Conservation (phyloP, 1,140 invertebrate genomes). For the Drosophila auraria region DNA sequence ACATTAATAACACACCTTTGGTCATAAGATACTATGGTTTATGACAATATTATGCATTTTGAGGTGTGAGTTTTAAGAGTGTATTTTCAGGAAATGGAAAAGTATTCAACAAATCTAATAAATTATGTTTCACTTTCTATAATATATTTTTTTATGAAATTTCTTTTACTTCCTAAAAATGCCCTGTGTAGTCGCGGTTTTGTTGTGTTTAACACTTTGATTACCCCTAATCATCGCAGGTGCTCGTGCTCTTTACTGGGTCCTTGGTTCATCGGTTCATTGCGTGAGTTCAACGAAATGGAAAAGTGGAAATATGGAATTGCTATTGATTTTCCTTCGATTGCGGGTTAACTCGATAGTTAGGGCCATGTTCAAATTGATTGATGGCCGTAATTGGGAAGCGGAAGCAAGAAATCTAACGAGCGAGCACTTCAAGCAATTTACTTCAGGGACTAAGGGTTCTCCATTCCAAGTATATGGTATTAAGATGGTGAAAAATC, state of each 20-base stretch:
- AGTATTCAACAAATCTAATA: too few relatives aligned
- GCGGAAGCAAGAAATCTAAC: conserved; percentile 24
- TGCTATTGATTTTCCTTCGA: conserved; percentile 57
- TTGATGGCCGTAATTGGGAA: conserved; percentile 67
- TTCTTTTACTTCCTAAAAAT: not conserved
- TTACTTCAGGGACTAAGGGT: not conserved
- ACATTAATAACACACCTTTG: not conserved
- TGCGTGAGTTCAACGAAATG: conserved; percentile 33
- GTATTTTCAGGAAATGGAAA: not conserved
- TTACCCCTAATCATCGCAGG: conserved; percentile 65
- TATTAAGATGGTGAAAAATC: not conserved
- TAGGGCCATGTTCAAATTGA: conserved; percentile 52
- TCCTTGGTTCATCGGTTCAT: conserved; percentile 21
- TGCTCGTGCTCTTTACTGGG: conserved; percentile 17
- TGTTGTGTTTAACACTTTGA: conserved; percentile 67
- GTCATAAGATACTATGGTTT: not conserved
- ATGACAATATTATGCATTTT: not conserved
- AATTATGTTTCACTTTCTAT: not conserved
- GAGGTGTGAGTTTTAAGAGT: not conserved
- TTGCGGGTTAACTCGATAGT: conserved; percentile 43
- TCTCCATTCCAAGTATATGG: not conserved
- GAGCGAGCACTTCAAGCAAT: conserved; percentile 17
- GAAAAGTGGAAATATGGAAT: conserved; percentile 42
- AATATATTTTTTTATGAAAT: too few relatives aligned
- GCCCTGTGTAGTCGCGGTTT: conserved; percentile 8